phyloP scores from a whole-genome alignment of 2,113 vertebrate species.

The Nyctibius bracteatus region DNA sequence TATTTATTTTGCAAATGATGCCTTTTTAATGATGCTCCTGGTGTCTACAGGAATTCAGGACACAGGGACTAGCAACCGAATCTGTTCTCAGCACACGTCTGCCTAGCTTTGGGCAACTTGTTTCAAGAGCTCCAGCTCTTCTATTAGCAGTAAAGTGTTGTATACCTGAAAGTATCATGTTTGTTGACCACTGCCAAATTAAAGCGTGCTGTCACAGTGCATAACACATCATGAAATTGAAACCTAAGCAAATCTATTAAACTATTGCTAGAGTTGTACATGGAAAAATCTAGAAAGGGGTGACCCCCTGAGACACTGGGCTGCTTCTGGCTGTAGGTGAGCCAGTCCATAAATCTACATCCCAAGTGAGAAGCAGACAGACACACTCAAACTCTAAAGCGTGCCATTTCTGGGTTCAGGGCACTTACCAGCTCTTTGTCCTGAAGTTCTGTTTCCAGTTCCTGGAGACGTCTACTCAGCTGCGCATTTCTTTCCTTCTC shows the following conservation, averaged over 20 bases:
- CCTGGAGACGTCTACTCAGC: slow-evolving; percentile 81
- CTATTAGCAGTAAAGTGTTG: not conserved
- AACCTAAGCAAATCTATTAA: not conserved
- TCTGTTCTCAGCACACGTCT: not conserved
- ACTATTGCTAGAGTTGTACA: not conserved
- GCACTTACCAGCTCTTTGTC: slow-evolving; percentile 89
- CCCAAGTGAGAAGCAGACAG: not conserved
- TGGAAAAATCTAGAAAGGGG: not conserved
- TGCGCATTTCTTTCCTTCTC: slow-evolving; percentile 88
- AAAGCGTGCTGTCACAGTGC: not conserved
- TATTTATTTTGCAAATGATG: not conserved
- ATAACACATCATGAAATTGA: not conserved
- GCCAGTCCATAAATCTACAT: not conserved
- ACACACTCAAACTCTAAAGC: not conserved
- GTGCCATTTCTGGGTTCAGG: not conserved
- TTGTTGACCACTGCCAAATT: not conserved
- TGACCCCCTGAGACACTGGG: not conserved
- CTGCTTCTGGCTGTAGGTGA: not conserved
- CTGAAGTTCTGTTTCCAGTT: slow-evolving; percentile 85
- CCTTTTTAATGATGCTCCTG: not conserved
- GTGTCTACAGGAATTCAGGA: not conserved
- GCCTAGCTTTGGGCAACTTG: not conserved
- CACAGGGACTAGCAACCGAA: not conserved
- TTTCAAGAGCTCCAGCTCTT: not conserved
- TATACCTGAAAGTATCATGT: not conserved